Percentiles rank a stretch among this genome's conserved stretches.
Conservation (phyloP, 2,888 invertebrate genomes). For the Athalia cordata region DNA sequence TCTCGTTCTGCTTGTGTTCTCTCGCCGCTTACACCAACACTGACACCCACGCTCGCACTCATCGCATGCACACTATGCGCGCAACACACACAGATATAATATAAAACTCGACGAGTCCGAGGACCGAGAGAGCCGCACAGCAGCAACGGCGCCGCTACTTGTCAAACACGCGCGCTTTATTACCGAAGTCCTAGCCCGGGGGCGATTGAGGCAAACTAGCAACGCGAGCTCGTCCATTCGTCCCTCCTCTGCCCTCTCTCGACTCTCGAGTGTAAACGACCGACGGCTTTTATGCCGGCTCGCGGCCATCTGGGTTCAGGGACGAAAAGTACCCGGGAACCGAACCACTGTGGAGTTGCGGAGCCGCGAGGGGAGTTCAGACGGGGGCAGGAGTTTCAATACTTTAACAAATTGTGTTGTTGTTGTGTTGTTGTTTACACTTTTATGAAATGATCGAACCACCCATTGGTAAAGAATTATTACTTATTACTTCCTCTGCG, state of each 20-base stretch:
- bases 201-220: background rate
- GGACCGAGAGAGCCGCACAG: constrained; percentile 13
- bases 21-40: constrained; percentile 13
- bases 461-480: constrained; percentile 4
- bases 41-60: background rate
- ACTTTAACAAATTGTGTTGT: background rate
- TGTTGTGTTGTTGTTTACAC: background rate
- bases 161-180: constrained; percentile 44
- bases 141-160: constrained; percentile 37
- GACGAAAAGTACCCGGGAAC: constrained; percentile 38
- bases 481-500: background rate
- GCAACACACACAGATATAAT: background rate
- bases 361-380: constrained; percentile 1
- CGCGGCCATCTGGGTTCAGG: constrained; percentile 45
- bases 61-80: background rate
- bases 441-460: background rate
- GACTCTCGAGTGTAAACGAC: constrained; percentile 43
- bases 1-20: constrained; percentile 17
- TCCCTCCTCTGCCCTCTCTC: constrained; percentile 33
- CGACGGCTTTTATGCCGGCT: constrained; percentile 34
- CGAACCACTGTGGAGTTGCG: background rate
- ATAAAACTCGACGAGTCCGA: background rate
- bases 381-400: background rate
- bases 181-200: constrained; percentile 24
- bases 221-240: background rate